These are phyloP conservation scores for Triplophysa dalaica DNA, from an alignment of 2,113 vertebrate species.

Conservation along the genomic window DNA sequence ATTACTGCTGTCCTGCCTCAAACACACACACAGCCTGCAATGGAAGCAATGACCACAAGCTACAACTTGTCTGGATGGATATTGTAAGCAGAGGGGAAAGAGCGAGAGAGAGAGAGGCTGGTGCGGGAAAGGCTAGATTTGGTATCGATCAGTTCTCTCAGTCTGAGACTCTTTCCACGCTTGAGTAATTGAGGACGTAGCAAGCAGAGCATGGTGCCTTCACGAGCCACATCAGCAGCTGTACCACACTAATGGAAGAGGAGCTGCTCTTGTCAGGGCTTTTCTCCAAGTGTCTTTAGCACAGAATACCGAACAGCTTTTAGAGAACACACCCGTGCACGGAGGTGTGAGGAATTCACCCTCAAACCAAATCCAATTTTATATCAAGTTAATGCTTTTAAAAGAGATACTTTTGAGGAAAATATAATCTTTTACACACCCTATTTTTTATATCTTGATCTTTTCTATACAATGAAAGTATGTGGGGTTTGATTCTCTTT, in stretches of 20 bases:
- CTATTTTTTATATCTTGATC: background rate
- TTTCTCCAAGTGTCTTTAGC: slow-evolving; percentile 12
- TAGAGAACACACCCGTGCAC: background rate
- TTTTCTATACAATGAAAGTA: too few species aligned
- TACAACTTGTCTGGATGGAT: background rate
- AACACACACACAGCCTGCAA: slow-evolving; percentile 7
- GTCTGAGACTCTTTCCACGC: slow-evolving; percentile 37
- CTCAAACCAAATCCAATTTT: slow-evolving; percentile 23
- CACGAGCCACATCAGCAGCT: slow-evolving; percentile 23
- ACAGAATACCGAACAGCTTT: slow-evolving; percentile 25
- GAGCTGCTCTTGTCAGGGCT: slow-evolving; percentile 32
- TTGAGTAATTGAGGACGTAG: slow-evolving; percentile 43
- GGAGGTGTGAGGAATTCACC: background rate
- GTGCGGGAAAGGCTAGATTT: slow-evolving; percentile 27
- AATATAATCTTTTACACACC: background rate
- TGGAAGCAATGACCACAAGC: slow-evolving; percentile 5
- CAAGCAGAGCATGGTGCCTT: slow-evolving; percentile 24
- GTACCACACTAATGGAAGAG: slow-evolving; percentile 7
- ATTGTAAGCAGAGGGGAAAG: background rate
- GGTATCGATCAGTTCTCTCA: slow-evolving; percentile 35
- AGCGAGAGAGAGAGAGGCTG: slow-evolving; percentile 27
- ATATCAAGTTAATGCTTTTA: background rate
- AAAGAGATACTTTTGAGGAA: background rate
- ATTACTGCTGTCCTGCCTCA: slow-evolving; percentile 28
- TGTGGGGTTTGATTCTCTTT: too few species aligned